Conservation (phyloP, 2,888 invertebrate species). For the Abrostola tripartita region DNA sequence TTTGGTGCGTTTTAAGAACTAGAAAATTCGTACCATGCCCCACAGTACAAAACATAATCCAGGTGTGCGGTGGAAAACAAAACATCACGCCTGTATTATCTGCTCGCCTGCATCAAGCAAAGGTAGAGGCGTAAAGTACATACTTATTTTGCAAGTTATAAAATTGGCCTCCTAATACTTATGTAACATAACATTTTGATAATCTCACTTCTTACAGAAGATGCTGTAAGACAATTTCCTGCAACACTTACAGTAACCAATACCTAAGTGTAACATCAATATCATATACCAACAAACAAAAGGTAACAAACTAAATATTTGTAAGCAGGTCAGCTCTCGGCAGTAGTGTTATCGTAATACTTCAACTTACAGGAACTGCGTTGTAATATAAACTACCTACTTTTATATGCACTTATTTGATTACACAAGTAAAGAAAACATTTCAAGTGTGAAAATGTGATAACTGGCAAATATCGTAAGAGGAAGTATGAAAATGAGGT, state of each 20-base stretch:
- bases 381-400: constrained; percentile 30
- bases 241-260: neutral
- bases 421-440: constrained; percentile 30
- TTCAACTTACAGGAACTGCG: constrained; percentile 35
- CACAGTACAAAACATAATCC: too few relatives aligned
- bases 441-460: constrained; percentile 35
- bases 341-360: constrained; percentile 41
- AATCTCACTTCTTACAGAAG: too few relatives aligned
- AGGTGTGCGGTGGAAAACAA: too few relatives aligned
- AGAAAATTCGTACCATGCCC: too few relatives aligned
- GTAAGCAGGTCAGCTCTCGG: constrained; percentile 50
- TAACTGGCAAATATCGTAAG: constrained; percentile 49
- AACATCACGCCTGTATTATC: too few relatives aligned
- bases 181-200: too few relatives aligned
- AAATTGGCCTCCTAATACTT: too few relatives aligned
- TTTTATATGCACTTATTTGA: constrained; percentile 38
- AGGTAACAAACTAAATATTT: constrained; percentile 43
- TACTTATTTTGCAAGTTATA: too few relatives aligned
- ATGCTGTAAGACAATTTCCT: too few relatives aligned
- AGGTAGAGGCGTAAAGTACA: too few relatives aligned
- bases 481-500: constrained; percentile 64
- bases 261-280: constrained; percentile 18
- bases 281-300: constrained; percentile 40
- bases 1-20: too few relatives aligned
- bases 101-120: too few relatives aligned